A percentile compares a stretch with the other conserved stretches of the same genome.
Conservation (phyloP, 2,797 vertebrate genomes). For the Champsocephalus gunnari region DNA sequence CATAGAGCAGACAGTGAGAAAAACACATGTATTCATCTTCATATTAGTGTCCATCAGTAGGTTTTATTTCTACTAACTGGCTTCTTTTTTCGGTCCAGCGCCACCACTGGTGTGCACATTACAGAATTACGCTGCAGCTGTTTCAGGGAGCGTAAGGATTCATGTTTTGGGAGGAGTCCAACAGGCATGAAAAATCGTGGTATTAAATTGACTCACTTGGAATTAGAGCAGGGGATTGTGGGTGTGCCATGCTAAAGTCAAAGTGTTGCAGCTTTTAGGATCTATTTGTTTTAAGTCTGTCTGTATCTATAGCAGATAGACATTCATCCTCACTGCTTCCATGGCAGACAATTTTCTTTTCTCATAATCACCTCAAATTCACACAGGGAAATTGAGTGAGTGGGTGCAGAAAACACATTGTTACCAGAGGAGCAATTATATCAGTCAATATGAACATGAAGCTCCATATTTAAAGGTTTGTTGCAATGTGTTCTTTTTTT, state of each 20-base stretch:
- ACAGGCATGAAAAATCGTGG: conserved; percentile 30
- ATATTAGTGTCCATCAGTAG: conserved; percentile 13
- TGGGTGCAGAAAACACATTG: conserved; percentile 2
- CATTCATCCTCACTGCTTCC: background rate
- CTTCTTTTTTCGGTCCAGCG: conserved; percentile 21
- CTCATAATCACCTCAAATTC: conserved; percentile 7
- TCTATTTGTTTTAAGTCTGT: background rate
- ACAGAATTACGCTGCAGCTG: conserved; percentile 37
- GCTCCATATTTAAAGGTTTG: background rate
- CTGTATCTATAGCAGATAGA: background rate
- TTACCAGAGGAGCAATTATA: background rate
- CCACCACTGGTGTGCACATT: conserved; percentile 28
- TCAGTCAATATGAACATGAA: background rate
- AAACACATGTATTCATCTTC: conserved; percentile 9
- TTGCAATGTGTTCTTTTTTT: conserved; percentile 1
- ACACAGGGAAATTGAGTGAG: background rate
- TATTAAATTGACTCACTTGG: conserved; percentile 31
- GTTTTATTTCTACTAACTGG: conserved; percentile 31
- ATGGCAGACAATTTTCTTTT: background rate
- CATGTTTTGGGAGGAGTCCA: conserved; percentile 30
- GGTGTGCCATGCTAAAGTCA: conserved; percentile 14
- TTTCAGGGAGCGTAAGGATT: conserved; percentile 22
- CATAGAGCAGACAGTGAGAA: background rate
- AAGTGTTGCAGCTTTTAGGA: conserved; percentile 8
- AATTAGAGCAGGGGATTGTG: conserved; percentile 10